Percentiles rank a stretch among this genome's conserved stretches.
These are phyloP conservation scores for Xiphophorus maculatus DNA, from an alignment of 2,113 vertebrate genomes.

Conservation along the genomic window DNA sequence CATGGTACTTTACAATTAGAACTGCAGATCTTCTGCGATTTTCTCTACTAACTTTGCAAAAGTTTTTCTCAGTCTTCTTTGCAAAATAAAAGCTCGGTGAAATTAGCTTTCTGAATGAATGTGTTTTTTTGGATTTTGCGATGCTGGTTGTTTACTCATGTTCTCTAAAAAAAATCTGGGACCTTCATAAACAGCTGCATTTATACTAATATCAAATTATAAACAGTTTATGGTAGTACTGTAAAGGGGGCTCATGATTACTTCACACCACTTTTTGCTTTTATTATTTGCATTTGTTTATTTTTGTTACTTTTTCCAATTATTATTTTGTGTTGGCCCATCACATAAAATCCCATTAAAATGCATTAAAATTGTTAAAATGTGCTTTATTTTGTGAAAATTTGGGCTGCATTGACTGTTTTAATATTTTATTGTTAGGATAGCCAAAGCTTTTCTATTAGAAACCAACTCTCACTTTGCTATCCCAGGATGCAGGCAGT, in stretches of 20 bases:
- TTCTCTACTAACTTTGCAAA: neutral
- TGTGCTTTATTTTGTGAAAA: slow-evolving; percentile 3
- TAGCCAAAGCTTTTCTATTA: neutral
- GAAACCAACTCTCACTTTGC: slow-evolving; percentile 2
- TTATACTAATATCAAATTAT: no score
- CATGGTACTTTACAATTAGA: neutral
- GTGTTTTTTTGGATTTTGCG: no score
- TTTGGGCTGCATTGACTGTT: slow-evolving; percentile 3
- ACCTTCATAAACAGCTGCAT: no score
- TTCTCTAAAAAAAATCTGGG: no score
- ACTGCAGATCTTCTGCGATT: neutral
- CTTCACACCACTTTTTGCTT: neutral
- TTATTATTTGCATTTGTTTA: neutral
- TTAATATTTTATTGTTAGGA: slow-evolving; percentile 1
- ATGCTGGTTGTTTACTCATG: no score
- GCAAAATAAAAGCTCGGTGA: neutral
- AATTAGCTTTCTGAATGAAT: no score
- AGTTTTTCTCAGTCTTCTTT: neutral
- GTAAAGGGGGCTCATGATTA: neutral
- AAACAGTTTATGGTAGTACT: no score
- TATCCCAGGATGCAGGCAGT: slow-evolving; percentile 90
- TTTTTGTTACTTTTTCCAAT: neutral
- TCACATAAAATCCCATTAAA: neutral
- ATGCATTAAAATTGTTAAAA: neutral
- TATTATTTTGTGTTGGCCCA: neutral